Conservation (phyloP, 2,113 vertebrate genomes). For the Microtus oregoni region DNA sequence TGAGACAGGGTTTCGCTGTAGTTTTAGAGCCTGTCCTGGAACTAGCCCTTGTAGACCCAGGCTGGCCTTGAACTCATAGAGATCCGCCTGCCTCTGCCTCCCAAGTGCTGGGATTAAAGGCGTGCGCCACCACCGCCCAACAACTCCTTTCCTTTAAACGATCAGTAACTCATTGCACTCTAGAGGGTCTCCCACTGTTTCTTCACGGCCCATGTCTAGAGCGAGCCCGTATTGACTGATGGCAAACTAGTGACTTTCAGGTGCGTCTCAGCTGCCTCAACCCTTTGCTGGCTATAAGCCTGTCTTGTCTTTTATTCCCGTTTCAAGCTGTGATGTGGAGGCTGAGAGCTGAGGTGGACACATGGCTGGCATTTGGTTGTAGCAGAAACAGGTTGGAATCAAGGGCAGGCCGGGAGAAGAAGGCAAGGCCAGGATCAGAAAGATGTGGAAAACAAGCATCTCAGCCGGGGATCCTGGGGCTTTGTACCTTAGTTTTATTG, state of each 20-base stretch:
- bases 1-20: too few relatives aligned
- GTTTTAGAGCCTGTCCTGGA: too few relatives aligned
- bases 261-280: not conserved
- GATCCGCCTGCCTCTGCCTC: too few relatives aligned
- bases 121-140: too few relatives aligned
- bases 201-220: not conserved
- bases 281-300: not conserved
- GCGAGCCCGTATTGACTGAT: not conserved
- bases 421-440: not conserved
- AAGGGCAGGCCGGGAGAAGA: too few relatives aligned
- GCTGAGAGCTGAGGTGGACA: not conserved
- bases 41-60: too few relatives aligned
- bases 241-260: not conserved
- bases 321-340: not conserved
- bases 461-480: not conserved
- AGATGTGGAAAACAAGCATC: too few relatives aligned
- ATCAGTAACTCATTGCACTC: not conserved
- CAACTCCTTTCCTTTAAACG: too few relatives aligned
- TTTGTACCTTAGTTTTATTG: not conserved
- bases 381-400: too few relatives aligned
- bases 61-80: too few relatives aligned
- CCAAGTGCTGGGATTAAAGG: too few relatives aligned
- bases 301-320: not conserved
- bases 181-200: not conserved
- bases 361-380: not conserved